These are phyloP conservation scores for Arnoldichthys spilopterus DNA, from an alignment of 2,797 vertebrate species.

Conservation along the genomic window DNA sequence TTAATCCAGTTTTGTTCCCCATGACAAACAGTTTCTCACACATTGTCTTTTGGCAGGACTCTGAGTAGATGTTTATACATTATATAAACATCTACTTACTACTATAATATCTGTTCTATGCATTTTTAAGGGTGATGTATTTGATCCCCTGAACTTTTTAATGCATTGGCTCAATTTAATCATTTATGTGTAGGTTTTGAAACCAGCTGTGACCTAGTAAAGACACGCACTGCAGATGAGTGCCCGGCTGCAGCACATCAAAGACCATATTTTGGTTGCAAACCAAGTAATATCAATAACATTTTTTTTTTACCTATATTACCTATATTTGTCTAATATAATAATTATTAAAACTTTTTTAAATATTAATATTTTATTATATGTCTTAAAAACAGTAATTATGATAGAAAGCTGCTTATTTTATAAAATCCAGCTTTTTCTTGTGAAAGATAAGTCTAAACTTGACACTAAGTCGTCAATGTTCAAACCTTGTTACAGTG, in stretches of 20 bases:
- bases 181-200: constrained; percentile 26
- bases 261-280: constrained; percentile 68
- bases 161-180: neutral
- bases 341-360: neutral
- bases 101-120: neutral
- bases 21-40: neutral
- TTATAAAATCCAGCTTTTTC: neutral
- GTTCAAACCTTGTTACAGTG: constrained; percentile 54
- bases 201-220: neutral
- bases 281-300: constrained; percentile 71
- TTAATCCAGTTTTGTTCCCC: neutral
- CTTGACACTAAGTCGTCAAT: neutral
- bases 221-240: constrained; percentile 67
- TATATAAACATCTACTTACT: too few relatives aligned
- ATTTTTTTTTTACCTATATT: neutral
- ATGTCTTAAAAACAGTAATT: neutral
- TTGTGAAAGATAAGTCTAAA: neutral
- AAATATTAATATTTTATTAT: neutral
- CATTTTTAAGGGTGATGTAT: neutral
- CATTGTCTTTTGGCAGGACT: neutral
- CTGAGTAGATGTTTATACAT: neutral
- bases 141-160: neutral
- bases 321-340: neutral
- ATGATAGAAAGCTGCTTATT: neutral
- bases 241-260: constrained; percentile 68